Base-by-base conservation (phyloP, 2,113 vertebrate genomes). In the Calypte anna region DNA sequence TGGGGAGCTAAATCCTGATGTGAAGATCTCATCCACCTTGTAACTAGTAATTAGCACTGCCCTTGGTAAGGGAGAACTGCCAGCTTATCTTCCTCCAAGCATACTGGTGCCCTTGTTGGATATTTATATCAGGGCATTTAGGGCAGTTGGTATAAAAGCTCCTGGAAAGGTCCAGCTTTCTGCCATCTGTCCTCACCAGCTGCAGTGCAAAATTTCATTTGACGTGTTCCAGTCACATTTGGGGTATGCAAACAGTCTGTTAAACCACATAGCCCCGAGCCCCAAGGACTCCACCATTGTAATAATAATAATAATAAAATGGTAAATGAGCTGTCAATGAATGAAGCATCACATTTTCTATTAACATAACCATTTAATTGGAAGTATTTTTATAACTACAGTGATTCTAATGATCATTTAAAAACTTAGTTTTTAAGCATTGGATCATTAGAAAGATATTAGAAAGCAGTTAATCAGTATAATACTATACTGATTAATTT, bases 391-490 rank as follows among this genome's bases (percentile, higher is more conserved):
- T 76, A 11, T 80, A 53, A 66, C 62, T 51, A 20, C 14, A 66
- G 27, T 53, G 66, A 78, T 90, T 94, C 93, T 96, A 97, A 95
- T 93, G 93, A 95, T 88, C 78, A 55, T 82, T 90, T 91, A 90
- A 95, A 96, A 95, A 92, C 89, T 21, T 73, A 6, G 83, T 64
- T 93, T 94, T 96, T 94, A 96, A 94, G 66, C 33, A 70, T 1
- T 30, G 17, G 38, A 90, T 95, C 94, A 95, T 93, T 95, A 93
- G 92, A 94, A 95, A 80, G 50, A 73, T 91, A 96, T 91, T 95
- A 94, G 94, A 96, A 96, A 96, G 95, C 92, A 95, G 64, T 96
- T 96, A 95, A 94, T 97, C 94, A 95, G 93, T 94, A 94, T 96
- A 63, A 70, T 31, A 18, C 9, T 43, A 83, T 97, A 93, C 90